A percentile compares a stretch with the other conserved stretches of the same genome.
These are phyloP conservation scores for Salvelinus namaycush DNA, from an alignment of 2,113 vertebrate genomes.

Conservation along the genomic window DNA sequence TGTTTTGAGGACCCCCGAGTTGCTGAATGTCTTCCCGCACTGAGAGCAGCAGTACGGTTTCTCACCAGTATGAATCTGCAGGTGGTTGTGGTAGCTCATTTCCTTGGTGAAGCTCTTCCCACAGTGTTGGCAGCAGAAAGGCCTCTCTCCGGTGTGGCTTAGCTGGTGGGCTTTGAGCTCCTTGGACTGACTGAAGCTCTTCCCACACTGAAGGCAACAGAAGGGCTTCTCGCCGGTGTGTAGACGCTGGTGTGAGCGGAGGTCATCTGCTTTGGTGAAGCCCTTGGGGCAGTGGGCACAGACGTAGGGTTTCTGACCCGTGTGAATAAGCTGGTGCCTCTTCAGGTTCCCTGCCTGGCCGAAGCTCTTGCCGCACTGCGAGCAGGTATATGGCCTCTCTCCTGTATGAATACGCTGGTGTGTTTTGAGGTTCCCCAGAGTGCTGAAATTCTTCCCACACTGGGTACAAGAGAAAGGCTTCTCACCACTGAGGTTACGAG, in stretches of 20 bases:
- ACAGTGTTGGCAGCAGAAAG: conserved; percentile 74
- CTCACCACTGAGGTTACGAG: conserved; percentile 74
- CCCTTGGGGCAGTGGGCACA: conserved; percentile 79
- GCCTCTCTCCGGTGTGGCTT: conserved; percentile 73
- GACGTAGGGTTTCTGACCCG: conserved; percentile 76
- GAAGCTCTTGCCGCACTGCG: conserved; percentile 79
- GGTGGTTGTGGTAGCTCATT: conserved; percentile 74
- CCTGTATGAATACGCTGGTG: conserved; percentile 80
- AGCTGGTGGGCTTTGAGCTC: conserved; percentile 76
- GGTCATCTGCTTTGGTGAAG: conserved; percentile 77
- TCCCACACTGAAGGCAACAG: conserved; percentile 71
- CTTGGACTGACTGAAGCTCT: conserved; percentile 75
- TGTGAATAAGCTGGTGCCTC: conserved; percentile 78
- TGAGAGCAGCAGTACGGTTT: conserved; percentile 74
- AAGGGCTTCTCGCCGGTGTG: conserved; percentile 79
- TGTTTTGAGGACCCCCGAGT: conserved; percentile 76
- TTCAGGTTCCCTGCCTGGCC: conserved; percentile 79
- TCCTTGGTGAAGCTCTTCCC: conserved; percentile 77
- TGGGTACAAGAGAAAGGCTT: conserved; percentile 77
- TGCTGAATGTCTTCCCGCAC: conserved; percentile 79
- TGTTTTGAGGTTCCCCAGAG: conserved; percentile 78
- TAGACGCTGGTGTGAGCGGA: conserved; percentile 76
- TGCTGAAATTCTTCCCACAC: conserved; percentile 78
- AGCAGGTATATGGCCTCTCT: conserved; percentile 77
- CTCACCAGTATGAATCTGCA: conserved; percentile 73